Conservation (phyloP, 2,888 invertebrate genomes). For the Alloscopus bannaensis region DNA sequence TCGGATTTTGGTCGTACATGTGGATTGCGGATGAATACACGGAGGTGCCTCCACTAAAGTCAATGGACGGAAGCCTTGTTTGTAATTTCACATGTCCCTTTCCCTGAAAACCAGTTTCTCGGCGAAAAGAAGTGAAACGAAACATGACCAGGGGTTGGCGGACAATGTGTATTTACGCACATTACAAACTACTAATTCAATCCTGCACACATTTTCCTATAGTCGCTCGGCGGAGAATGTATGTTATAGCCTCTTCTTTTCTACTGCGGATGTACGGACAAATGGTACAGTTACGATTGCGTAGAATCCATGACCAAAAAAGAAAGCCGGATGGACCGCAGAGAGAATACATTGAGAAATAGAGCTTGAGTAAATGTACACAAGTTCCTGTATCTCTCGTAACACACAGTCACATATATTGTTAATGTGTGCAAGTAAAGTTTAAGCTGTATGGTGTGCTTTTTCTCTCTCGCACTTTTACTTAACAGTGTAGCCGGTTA, state of each 20-base stretch:
- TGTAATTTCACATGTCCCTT: conserved; percentile 30
- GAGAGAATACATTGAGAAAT: neutral
- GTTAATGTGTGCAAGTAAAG: too few relatives aligned
- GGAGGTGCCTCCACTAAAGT: neutral
- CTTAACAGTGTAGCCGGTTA: neutral
- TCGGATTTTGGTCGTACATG: neutral
- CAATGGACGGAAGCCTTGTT: conserved; percentile 13
- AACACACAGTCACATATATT: neutral
- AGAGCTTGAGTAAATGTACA: conserved; percentile 37
- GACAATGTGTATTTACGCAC: neutral
- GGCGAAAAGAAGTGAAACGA: neutral
- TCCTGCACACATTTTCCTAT: neutral
- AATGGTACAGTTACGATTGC: neutral
- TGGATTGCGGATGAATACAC: neutral
- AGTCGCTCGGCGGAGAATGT: neutral
- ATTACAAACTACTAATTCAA: neutral
- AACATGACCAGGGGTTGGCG: neutral
- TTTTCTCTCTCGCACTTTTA: too few relatives aligned
- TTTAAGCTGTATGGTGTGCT: too few relatives aligned
- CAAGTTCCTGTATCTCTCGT: neutral
- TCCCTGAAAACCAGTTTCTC: conserved; percentile 1
- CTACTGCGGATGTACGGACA: conserved; percentile 23
- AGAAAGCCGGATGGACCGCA: neutral
- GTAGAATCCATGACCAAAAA: neutral
- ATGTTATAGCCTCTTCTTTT: conserved; percentile 5